These are phyloP conservation scores for Unio pictorum DNA, from an alignment of 2,888 invertebrate species.

Conservation along the genomic window DNA sequence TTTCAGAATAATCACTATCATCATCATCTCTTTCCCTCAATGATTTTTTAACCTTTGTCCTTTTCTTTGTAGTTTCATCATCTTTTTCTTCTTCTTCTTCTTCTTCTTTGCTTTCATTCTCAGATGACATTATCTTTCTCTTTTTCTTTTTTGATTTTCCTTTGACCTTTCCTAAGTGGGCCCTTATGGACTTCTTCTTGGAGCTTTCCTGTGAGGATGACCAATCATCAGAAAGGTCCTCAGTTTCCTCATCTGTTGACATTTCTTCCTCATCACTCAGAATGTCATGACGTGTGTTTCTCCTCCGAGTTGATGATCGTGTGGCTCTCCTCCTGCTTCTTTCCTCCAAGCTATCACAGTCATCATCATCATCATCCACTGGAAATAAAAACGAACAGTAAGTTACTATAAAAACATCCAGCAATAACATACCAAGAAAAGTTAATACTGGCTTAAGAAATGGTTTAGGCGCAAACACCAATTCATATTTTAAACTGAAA, in stretches of 20 bases:
- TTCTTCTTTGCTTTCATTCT: slow-evolving; percentile 16
- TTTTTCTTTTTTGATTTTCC: slow-evolving; percentile 21
- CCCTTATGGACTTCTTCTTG: slow-evolving; percentile 14
- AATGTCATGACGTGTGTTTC: slow-evolving; percentile 48
- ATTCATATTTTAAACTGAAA: no score
- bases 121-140: slow-evolving; percentile 18
- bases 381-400: slow-evolving; percentile 21
- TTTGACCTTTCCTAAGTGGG: slow-evolving; percentile 10
- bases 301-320: slow-evolving; percentile 38
- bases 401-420: not conserved
- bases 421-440: not conserved
- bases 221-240: slow-evolving; percentile 41
- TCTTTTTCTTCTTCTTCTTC: slow-evolving; percentile 5
- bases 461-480: no score
- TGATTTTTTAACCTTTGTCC: slow-evolving; percentile 24
- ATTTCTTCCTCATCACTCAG: slow-evolving; percentile 51
- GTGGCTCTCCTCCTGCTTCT: slow-evolving; percentile 33
- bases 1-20: slow-evolving; percentile 1
- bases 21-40: slow-evolving; percentile 14
- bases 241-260: slow-evolving; percentile 36
- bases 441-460: no score
- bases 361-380: slow-evolving; percentile 59
- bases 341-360: slow-evolving; percentile 55
- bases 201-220: slow-evolving; percentile 28
- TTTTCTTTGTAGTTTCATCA: slow-evolving; percentile 12